Evolutionary conservation across 1,140 invertebrate species (phyloP), one percentile per base, ranked within the genome.

Genomic region (Megathymus violae): DNA sequence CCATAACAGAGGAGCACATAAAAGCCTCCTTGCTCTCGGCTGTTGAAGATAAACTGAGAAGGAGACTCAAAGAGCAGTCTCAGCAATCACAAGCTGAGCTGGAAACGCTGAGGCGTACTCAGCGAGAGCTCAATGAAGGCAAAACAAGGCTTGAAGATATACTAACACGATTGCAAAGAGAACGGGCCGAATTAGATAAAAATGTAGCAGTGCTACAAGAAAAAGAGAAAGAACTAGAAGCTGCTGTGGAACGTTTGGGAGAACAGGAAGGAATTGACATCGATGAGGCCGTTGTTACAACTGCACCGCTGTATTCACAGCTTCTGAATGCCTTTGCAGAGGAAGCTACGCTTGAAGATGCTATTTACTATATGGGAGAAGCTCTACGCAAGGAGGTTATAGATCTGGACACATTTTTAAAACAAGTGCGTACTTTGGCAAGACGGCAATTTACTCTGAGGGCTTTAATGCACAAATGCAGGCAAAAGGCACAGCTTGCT

Each of bases 361-460:
- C 98, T 50, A 99, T 99, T 77, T 99, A 99, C 89, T 99, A 98
- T 88, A 95, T 99, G 80, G 98, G 97, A n/a, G 98, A 99, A 92
- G 98, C 97, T 15, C 89, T 99, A 50, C 93, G 98, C 66, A 96
- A 96, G 74, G 96, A 96, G 56, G 97, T 98, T 2, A 97, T 99
- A 81, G 98, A 99, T 92, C 89, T 99, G 71, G 98, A 99, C 79
- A 95, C 97, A 40, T 99, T 99, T 92, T 93, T 99, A 58, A 99
- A 99, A 91, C 97, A 99, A 93, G 97, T 99, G 0, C 95, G 99
- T 67, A 95, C 97, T 66, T 92, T 99, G 46, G 99, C 98, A 0
- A 94, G 98, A 62, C 96, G 96, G 86, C 99, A 99, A 91, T 99
- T 99, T 80, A 98, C 98, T 92, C 91, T 99, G 17, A 92, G 98